A percentile compares a stretch with the other conserved stretches of the same genome.
These are phyloP conservation scores for Sturnira hondurensis DNA, from an alignment of 2,113 vertebrate genomes.

Conservation along the genomic window DNA sequence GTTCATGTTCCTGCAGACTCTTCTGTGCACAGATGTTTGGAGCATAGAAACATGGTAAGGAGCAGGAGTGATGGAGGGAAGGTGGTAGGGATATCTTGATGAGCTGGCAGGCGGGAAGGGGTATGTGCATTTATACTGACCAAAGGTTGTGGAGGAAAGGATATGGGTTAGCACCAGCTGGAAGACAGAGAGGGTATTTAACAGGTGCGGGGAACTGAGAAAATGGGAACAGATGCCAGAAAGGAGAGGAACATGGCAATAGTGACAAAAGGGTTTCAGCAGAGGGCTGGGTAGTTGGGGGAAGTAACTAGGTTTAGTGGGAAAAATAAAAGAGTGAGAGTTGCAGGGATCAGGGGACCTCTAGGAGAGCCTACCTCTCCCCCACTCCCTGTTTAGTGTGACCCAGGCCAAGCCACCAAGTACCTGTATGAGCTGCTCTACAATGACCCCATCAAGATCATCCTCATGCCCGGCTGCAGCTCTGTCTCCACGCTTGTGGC, in stretches of 20 bases:
- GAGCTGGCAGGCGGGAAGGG: not conserved
- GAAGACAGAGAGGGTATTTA: not conserved
- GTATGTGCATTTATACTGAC: not conserved
- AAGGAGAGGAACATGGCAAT: not conserved
- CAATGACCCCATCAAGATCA: conserved; percentile 96
- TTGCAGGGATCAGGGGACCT: not conserved
- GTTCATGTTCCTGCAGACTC: not conserved
- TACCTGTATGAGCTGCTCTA: conserved; percentile 95
- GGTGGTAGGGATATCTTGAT: not conserved
- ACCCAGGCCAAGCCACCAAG: conserved; percentile 94
- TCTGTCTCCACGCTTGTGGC: conserved; percentile 94
- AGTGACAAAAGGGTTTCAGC: not conserved
- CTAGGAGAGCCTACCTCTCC: not conserved
- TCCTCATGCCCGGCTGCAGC: conserved; percentile 95
- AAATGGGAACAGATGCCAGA: not conserved
- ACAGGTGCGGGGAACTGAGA: not conserved
- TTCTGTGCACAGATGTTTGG: not conserved
- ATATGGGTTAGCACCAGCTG: not conserved
- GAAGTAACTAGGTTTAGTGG: not conserved
- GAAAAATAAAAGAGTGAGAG: not conserved
- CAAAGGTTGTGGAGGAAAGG: not conserved
- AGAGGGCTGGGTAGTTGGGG: not conserved
- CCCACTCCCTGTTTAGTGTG: conserved; percentile 81
- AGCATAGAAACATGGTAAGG: not conserved
- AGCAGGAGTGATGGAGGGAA: not conserved